phyloP scores from a whole-genome alignment of 2,113 vertebrate species.

The Phylloscopus whistleri region DNA sequence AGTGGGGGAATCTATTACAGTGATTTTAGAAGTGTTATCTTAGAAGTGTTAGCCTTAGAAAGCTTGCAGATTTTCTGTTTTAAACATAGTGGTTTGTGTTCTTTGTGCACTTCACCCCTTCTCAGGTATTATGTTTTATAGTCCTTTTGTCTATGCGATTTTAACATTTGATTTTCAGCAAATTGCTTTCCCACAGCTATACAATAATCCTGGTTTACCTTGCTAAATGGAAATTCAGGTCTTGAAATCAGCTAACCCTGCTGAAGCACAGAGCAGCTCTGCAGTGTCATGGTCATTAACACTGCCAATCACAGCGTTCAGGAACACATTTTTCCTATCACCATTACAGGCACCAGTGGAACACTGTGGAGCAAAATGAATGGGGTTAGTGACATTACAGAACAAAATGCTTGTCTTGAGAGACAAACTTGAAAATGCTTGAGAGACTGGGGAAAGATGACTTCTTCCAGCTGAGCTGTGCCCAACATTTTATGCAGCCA shows the following conservation, averaged over 20 bases:
- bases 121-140: neutral
- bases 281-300: constrained; percentile 43
- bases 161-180: neutral
- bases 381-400: constrained; percentile 16
- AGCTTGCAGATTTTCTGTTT: neutral
- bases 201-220: neutral
- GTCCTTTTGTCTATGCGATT: neutral
- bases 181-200: neutral
- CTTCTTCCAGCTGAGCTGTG: neutral
- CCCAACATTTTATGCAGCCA: neutral
- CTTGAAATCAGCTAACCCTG: constrained; percentile 4
- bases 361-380: neutral
- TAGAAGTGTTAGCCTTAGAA: neutral
- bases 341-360: neutral
- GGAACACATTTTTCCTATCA: neutral
- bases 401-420: neutral
- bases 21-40: neutral
- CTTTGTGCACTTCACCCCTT: neutral
- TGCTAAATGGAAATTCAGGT: constrained; percentile 5
- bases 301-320: constrained; percentile 32
- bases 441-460: neutral
- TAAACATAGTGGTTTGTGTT: neutral
- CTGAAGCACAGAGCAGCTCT: constrained; percentile 29
- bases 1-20: neutral
- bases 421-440: neutral